Percentiles rank a stretch among this genome's conserved stretches.
Evolutionary conservation across 2,797 vertebrate genomes (phyloP).

Genomic region (Hippoglossus hippoglossus): DNA sequence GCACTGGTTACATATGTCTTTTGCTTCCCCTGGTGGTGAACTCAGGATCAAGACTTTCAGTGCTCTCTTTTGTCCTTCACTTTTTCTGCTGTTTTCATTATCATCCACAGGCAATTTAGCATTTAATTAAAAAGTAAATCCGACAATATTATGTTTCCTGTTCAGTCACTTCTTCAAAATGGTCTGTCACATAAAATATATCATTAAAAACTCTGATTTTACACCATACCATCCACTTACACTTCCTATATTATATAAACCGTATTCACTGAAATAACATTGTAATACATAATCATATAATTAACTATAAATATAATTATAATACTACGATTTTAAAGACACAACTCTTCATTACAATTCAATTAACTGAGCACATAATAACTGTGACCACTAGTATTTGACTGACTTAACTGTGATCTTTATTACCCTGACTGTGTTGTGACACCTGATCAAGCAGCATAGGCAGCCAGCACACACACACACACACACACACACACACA

Average conservation of each 20-base stretch:
- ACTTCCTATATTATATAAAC: neutral
- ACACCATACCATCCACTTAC: neutral
- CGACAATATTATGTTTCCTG: neutral
- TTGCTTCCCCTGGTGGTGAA: conserved; percentile 41
- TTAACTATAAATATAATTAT: too few species aligned
- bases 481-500: conserved; percentile 29
- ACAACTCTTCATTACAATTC: neutral
- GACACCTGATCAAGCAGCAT: conserved; percentile 56
- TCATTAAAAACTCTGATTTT: neutral
- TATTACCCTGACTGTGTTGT: conserved; percentile 39
- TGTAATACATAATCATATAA: too few species aligned
- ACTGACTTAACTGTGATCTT: conserved; percentile 19
- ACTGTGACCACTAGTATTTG: neutral
- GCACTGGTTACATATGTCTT: neutral
- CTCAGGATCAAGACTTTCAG: neutral
- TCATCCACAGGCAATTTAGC: neutral
- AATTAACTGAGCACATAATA: neutral
- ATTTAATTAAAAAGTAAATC: neutral
- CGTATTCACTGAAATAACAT: neutral
- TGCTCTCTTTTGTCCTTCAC: neutral
- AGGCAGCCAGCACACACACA: conserved; percentile 15
- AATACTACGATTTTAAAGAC: neutral
- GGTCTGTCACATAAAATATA: too few species aligned
- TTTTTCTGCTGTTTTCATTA: neutral
- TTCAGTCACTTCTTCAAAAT: neutral